Evolutionary conservation across 2,888 invertebrate genomes (phyloP).

Genomic region (Drosophila aldrichi): DNA sequence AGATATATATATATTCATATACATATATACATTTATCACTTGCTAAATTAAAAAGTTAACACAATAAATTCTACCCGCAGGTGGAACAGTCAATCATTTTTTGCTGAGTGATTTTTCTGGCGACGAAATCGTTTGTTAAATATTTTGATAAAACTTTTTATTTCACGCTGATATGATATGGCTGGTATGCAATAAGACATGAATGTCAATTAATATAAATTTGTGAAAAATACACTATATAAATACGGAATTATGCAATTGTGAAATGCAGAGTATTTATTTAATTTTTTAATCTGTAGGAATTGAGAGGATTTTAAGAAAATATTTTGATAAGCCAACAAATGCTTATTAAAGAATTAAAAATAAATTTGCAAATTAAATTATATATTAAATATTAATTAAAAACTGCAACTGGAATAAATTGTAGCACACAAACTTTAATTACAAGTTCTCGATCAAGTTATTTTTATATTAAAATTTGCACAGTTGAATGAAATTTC

Average conservation of each 20-base stretch:
- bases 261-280: neutral
- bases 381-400: too few relatives aligned
- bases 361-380: too few relatives aligned
- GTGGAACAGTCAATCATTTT: neutral
- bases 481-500: conserved; percentile 2
- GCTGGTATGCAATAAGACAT: neutral
- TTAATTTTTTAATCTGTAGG: neutral
- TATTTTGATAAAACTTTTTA: neutral
- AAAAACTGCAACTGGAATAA: too few relatives aligned
- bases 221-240: neutral
- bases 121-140: neutral
- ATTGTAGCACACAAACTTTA: neutral
- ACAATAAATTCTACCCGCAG: neutral
- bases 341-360: too few relatives aligned
- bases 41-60: conserved; percentile 6
- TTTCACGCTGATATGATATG: neutral
- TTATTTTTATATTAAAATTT: conserved; percentile 1
- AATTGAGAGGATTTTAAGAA: neutral
- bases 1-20: too few relatives aligned
- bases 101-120: neutral
- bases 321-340: too few relatives aligned
- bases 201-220: neutral
- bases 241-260: neutral
- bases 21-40: neutral
- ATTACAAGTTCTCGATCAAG: neutral